These are phyloP conservation scores for Caenorhabditis sp. DNA, from an alignment of 2,888 invertebrate genomes.

Conservation along the genomic window DNA sequence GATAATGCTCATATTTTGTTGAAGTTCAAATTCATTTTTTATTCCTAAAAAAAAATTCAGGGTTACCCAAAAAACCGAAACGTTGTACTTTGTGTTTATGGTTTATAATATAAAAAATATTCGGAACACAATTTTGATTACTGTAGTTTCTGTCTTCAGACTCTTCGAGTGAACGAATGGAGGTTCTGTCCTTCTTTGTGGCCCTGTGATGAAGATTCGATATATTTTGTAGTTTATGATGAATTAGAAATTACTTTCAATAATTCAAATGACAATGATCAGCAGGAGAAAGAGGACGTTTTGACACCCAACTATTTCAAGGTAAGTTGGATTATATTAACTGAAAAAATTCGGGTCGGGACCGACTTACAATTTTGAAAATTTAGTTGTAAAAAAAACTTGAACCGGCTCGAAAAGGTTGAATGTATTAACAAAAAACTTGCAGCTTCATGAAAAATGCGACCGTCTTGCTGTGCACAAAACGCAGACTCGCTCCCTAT, in stretches of 20 bases:
- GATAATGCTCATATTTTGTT: no score
- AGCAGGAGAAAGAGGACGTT: neutral
- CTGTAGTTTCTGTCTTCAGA: conserved; percentile 16
- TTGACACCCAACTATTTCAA: conserved; percentile 32
- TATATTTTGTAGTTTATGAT: conserved; percentile 44
- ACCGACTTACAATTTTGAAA: neutral
- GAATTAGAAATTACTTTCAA: conserved; percentile 19
- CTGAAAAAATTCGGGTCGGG: no score
- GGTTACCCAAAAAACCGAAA: no score
- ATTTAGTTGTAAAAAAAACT: neutral
- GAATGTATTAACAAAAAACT: neutral
- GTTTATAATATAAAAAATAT: neutral
- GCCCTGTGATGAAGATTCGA: conserved; percentile 35
- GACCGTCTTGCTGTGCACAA: conserved; percentile 46
- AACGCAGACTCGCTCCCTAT: conserved; percentile 43
- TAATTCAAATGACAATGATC: neutral
- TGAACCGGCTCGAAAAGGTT: neutral
- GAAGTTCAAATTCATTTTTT: no score
- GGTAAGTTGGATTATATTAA: conserved; percentile 4
- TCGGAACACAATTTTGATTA: neutral
- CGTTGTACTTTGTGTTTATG: neutral
- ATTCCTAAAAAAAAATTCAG: no score
- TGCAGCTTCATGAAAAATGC: conserved; percentile 51
- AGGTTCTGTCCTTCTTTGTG: conserved; percentile 37
- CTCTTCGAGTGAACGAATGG: conserved; percentile 42